phyloP scores from a whole-genome alignment of 2,797 vertebrate genomes.

The Mastacembelus armatus region DNA sequence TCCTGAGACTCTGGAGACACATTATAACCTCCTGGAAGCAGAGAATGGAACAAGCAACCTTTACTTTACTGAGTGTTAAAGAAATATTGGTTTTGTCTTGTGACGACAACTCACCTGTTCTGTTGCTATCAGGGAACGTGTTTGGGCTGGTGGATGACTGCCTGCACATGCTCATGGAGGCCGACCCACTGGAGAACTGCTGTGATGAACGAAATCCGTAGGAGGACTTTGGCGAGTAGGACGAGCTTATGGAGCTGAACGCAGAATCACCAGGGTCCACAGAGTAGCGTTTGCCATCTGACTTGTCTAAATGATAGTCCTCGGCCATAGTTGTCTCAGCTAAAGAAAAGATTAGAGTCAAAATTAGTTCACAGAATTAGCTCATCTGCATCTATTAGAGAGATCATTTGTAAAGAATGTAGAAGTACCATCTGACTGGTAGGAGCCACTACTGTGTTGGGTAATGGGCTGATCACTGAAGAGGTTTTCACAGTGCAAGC shows the following conservation, averaged over 20 bases:
- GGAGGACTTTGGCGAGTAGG: conserved; percentile 78
- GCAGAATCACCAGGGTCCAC: conserved; percentile 84
- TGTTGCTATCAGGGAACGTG: conserved; percentile 86
- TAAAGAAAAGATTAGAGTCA: conserved; percentile 38
- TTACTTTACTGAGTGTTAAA: background rate
- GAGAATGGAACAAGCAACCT: background rate
- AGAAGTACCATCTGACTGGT: conserved; percentile 81
- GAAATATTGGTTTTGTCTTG: background rate
- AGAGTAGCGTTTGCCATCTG: conserved; percentile 81
- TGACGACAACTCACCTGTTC: conserved; percentile 81
- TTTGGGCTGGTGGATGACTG: conserved; percentile 87
- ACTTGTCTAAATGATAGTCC: conserved; percentile 84
- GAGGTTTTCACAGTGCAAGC: conserved; percentile 94
- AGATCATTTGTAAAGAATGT: background rate
- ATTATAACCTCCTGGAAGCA: conserved; percentile 66
- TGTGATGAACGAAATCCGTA: conserved; percentile 80
- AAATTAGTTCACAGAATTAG: background rate
- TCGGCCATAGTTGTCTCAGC: conserved; percentile 86
- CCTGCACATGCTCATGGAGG: conserved; percentile 78
- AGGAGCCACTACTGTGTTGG: conserved; percentile 73
- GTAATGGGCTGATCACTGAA: conserved; percentile 96
- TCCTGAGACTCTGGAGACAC: conserved; percentile 82
- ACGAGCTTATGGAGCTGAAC: conserved; percentile 83
- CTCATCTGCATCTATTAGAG: background rate
- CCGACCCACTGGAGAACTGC: conserved; percentile 78